Conservation (phyloP, 2,113 vertebrate species). For the Gobio gobio region DNA sequence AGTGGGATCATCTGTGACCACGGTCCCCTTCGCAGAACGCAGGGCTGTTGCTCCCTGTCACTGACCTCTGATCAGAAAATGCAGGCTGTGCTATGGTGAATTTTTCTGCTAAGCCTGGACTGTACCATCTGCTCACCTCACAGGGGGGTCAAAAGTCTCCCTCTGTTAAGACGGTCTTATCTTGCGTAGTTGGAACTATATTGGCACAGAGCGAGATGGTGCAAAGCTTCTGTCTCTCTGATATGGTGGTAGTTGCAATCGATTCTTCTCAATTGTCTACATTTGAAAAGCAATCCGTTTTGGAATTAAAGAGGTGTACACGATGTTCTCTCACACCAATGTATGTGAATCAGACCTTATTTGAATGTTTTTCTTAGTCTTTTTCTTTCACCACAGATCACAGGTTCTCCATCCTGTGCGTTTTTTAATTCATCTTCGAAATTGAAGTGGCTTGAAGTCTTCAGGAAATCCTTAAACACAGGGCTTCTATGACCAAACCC, state of each 20-base stretch:
- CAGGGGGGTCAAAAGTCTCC: background rate
- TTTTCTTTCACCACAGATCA: background rate
- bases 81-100: background rate
- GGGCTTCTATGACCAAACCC: constrained; percentile 37
- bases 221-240: constrained; percentile 21
- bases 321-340: background rate
- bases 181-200: constrained; percentile 40
- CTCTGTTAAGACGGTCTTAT: constrained; percentile 26
- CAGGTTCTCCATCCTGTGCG: background rate
- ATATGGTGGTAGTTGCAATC: constrained; percentile 26
- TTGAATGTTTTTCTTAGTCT: background rate
- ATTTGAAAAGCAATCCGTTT: background rate
- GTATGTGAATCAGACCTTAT: background rate
- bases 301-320: background rate
- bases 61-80: constrained; percentile 37
- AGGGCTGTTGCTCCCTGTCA: constrained; percentile 10
- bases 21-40: background rate
- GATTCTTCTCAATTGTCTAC: constrained; percentile 9
- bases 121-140: background rate
- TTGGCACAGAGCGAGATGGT: constrained; percentile 9
- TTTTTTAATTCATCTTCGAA: constrained; percentile 14
- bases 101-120: background rate
- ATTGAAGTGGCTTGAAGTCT: constrained; percentile 14
- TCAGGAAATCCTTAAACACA: background rate
- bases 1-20: background rate